Evolutionary conservation across 2,113 vertebrate species (phyloP).

Genomic region (Ctenomys sociabilis): DNA sequence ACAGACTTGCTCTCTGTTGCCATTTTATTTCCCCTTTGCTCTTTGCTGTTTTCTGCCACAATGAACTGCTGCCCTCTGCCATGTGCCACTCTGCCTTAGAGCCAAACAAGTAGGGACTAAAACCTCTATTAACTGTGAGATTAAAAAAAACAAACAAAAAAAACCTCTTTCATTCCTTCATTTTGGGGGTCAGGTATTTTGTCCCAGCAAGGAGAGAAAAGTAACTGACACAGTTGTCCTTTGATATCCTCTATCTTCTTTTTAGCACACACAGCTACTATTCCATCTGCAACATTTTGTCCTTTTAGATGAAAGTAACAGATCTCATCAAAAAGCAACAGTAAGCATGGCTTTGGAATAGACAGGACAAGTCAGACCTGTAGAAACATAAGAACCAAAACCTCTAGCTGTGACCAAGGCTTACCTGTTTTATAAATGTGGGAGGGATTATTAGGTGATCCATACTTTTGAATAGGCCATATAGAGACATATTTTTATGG

Average conservation of each 20-base stretch:
- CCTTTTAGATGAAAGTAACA: conserved; percentile 11
- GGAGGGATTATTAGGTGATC: not conserved
- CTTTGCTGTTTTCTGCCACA: no score
- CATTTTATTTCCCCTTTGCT: no score
- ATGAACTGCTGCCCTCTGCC: no score
- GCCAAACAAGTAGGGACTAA: no score
- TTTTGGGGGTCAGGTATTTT: no score
- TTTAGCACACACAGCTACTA: not conserved
- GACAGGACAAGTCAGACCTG: not conserved
- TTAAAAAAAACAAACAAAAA: no score
- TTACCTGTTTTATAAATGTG: conserved; percentile 15
- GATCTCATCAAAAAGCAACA: not conserved
- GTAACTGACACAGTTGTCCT: not conserved
- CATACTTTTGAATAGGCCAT: not conserved
- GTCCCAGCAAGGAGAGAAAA: no score
- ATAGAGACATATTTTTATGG: not conserved
- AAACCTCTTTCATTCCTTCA: no score
- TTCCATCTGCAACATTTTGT: not conserved
- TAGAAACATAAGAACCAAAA: not conserved
- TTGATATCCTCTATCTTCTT: not conserved
- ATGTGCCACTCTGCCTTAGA: no score
- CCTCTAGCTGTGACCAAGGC: not conserved
- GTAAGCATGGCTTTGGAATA: not conserved
- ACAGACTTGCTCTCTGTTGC: no score
- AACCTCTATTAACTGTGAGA: no score